Evolutionary conservation across 2,888 invertebrate species (phyloP), one percentile per base, ranked within the genome.

Genomic region (Cinara cedri): DNA sequence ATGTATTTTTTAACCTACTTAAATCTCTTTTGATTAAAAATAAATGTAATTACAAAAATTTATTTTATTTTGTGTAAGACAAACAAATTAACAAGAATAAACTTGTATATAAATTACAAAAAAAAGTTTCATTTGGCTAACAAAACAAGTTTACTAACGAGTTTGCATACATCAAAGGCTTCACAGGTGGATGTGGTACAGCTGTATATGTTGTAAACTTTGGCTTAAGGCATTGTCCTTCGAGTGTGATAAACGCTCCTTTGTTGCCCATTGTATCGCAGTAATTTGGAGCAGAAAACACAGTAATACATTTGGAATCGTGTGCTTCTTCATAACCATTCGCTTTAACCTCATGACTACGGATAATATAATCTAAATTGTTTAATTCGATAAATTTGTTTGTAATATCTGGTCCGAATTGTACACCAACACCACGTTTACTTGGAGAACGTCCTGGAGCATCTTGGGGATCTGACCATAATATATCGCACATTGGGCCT

Each of bases 221-320:
- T 65, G 98, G 98, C 85, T 89, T 91, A 88, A 98, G 91, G 86
- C 95, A 93, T 86, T 91, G 92, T 81, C 98, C 99, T 82, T 91
- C 94, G 86, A 99, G 90, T 83, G 92, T 97, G 85, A 99, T 97
- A 88, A 95, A 98, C 84, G 99, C 98, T 85, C 98, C 99, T 87
- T 93, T 92, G 88, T 99, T 99, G 84, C 96, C 97, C 96, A 99
- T 98, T 81, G 96, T 95, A 91, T 98, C 98, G 90, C 97, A 99
- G 90, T 99, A 99, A 87, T 99, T 99, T 83, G 99, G 99, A 83
- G 99, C 99, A 1, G 98, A 98, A 89, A 99, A 99, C 68, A 99
- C 97, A 14, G 99, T 99, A 85, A 98, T 95, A 86, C 98, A 98
- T 85, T 95, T 95, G 54, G 96, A 97, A 85, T 94, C 91, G 85